Evolutionary conservation across 2,888 invertebrate genomes (phyloP), one percentile per base, ranked within the genome.

Genomic region (Epinotia bilunana): DNA sequence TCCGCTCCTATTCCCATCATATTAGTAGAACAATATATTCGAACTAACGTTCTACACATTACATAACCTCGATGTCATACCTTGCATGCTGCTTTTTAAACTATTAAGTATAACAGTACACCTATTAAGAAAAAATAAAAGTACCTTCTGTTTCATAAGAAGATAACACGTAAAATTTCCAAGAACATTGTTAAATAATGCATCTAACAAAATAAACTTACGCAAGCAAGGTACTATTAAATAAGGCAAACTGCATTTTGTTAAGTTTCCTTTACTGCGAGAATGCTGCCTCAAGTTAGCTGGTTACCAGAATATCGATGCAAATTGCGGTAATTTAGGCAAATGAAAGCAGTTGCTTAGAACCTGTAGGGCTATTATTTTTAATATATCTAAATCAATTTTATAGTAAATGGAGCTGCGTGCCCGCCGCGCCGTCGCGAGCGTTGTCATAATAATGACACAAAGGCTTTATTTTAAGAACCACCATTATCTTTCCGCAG

Each of bases 381-480:
- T 58, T 46, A 43, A 68, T 68, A 74, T 68, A 64, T 70, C 64
- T 60, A 58, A 64, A 74, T 74, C 63, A 70, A 74, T 70, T 74
- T 74, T 53, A 64, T 74, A 64, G 74, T 70, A 64, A 74, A 74
- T 69, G 70, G 70, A 49, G 63, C 74, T 43, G 49, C 72, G 65
- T 55, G 62, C 68, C 77, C 77, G 74, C 77, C 78, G 79, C 77
- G 74, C 77, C 78, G 79, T 67, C 57, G 68, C 57, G 43, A 68
- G 57, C 72, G 79, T 79, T 85, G 86, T 85, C 87, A 85, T 82
- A 87, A 88, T 90, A 89, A 89, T 88, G 88, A 85, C 86, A 86
- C 87, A 89, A 89, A 88, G 87, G 87, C 87, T 89, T 90, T 88
- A 88, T 89, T 89, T 89, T 88, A 90, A 90, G 88, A 88, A 86